Percentiles rank a stretch among this genome's conserved stretches.
Conservation (phyloP, 2,888 invertebrate genomes). For the Chironomus tentans region DNA sequence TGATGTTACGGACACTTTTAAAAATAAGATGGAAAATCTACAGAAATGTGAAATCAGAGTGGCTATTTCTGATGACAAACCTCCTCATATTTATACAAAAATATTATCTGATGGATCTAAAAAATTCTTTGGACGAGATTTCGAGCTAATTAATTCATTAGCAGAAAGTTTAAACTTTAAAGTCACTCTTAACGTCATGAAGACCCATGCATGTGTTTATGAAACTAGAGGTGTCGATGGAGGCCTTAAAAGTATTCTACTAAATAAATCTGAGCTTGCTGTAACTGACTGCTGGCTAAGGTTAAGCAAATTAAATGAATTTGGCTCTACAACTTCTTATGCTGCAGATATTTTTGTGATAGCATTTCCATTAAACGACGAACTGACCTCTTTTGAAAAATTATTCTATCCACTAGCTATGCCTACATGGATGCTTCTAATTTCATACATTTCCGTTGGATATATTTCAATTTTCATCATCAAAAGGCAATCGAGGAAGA, state of each 20-base stretch:
- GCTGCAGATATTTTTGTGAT: neutral
- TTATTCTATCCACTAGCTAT: neutral
- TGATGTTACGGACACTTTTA: neutral
- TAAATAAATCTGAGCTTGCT: neutral
- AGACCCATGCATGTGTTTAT: no score
- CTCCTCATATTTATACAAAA: neutral
- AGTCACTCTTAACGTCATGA: neutral
- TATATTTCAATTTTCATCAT: neutral
- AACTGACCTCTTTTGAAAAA: neutral
- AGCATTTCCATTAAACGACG: neutral
- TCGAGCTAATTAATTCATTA: neutral
- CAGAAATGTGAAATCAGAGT: neutral
- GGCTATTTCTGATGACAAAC: neutral
- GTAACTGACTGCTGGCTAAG: neutral
- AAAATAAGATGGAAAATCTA: neutral
- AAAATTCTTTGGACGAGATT: neutral
- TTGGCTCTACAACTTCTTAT: neutral
- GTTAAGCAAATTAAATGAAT: neutral
- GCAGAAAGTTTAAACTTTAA: neutral
- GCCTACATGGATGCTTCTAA: neutral
- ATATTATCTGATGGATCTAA: neutral
- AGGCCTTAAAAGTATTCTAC: neutral
- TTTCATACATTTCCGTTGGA: neutral
- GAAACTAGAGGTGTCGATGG: neutral
- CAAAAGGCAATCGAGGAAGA: neutral